A percentile compares a stretch with the other conserved stretches of the same genome.
These are phyloP conservation scores for Eurytoma adleriae DNA, from an alignment of 2,888 invertebrate genomes.

Conservation along the genomic window DNA sequence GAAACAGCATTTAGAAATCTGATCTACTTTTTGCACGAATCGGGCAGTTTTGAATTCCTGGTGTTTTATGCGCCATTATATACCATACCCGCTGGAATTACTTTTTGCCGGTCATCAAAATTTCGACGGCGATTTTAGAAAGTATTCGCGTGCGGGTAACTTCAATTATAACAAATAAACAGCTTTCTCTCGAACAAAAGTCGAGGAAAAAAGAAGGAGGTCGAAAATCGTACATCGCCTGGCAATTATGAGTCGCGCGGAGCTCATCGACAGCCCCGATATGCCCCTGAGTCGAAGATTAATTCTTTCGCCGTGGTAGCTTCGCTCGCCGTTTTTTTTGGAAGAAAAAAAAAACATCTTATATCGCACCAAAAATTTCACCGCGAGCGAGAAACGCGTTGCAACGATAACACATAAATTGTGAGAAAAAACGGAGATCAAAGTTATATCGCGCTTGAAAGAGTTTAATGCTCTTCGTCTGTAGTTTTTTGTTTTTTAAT, in stretches of 20 bases:
- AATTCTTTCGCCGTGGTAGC: background rate
- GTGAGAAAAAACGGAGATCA: constrained; percentile 20
- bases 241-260: background rate
- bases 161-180: background rate
- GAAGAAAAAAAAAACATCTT: no score
- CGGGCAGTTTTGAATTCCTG: no score
- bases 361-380: background rate
- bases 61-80: no score
- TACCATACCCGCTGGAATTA: no score
- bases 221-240: background rate
- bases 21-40: no score
- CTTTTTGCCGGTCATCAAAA: no score
- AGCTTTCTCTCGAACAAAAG: background rate
- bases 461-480: background rate
- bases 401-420: constrained; percentile 1
- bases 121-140: background rate
- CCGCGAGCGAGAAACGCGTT: background rate
- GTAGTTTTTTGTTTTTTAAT: background rate
- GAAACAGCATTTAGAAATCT: no score
- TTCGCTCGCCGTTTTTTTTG: no score
- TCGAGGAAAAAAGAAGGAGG: background rate
- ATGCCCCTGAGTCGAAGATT: constrained; percentile 6
- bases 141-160: background rate
- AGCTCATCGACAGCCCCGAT: background rate
- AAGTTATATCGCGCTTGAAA: constrained; percentile 4